Conservation (phyloP, 2,797 vertebrate genomes). For the Sarcophilus harrisii region DNA sequence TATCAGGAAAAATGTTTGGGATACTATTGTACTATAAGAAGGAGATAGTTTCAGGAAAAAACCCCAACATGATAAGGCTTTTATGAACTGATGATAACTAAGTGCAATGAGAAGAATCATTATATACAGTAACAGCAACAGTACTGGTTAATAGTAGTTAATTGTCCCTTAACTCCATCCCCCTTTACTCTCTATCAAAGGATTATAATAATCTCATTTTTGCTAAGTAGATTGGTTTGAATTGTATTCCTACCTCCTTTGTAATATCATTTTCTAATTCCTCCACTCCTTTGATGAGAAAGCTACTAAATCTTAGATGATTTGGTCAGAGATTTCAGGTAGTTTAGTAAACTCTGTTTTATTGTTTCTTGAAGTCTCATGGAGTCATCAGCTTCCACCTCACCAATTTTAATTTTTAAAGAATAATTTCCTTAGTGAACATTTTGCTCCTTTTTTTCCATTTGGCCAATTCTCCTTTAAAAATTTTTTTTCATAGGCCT, state of each 20-base stretch:
- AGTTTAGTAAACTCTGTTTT: not conserved
- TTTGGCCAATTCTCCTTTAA: not conserved
- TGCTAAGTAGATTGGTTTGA: not conserved
- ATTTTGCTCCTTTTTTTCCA: not conserved
- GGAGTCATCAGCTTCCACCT: not conserved
- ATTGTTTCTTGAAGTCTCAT: not conserved
- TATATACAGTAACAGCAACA: too few species aligned
- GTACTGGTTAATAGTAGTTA: too few species aligned
- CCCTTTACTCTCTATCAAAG: not conserved
- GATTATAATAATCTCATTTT: not conserved
- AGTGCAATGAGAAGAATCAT: too few species aligned
- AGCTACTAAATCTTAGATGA: not conserved
- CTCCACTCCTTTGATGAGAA: not conserved
- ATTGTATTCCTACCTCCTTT: not conserved
- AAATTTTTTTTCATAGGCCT: too few species aligned
- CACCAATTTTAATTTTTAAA: not conserved
- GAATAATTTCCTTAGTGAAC: not conserved
- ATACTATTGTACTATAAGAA: too few species aligned
- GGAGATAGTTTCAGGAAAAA: too few species aligned
- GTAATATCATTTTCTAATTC: not conserved
- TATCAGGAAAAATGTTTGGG: not conserved
- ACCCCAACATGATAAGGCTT: too few species aligned
- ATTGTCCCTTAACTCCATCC: too few species aligned
- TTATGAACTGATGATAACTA: too few species aligned
- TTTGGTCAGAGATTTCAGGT: not conserved